These are phyloP conservation scores for Panagrolaimus sp. DNA, from an alignment of 1,140 invertebrate genomes.

Conservation along the genomic window DNA sequence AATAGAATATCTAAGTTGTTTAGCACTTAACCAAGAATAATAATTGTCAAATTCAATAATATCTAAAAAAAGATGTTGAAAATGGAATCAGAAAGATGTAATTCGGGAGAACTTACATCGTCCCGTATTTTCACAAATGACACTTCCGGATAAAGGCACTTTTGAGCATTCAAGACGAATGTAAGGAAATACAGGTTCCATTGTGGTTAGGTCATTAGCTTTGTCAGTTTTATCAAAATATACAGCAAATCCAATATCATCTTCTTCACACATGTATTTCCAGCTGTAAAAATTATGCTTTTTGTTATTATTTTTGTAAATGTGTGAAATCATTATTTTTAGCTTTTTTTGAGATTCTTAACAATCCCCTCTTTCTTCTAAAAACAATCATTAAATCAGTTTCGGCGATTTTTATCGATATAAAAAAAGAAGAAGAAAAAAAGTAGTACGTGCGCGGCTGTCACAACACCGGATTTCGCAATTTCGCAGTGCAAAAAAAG, in stretches of 20 bases:
- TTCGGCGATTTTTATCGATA: not conserved
- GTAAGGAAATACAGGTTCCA: constrained; percentile 56
- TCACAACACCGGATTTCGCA: too few relatives aligned
- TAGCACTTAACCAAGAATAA: constrained; percentile 56
- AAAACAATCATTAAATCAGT: constrained; percentile 1
- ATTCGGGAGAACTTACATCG: constrained; percentile 45
- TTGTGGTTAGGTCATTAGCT: constrained; percentile 55
- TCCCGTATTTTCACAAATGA: constrained; percentile 48
- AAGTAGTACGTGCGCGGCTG: too few relatives aligned
- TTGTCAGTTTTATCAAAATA: constrained; percentile 43
- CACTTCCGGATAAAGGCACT: constrained; percentile 50
- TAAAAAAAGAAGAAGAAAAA: too few relatives aligned
- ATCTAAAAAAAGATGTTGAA: constrained; percentile 38
- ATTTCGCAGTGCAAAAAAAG: too few relatives aligned
- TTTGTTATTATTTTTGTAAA: too few relatives aligned
- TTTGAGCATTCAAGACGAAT: constrained; percentile 55
- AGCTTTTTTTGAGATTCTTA: not conserved
- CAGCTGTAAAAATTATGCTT: constrained; percentile 36
- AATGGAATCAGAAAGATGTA: not conserved
- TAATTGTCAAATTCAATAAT: constrained; percentile 58
- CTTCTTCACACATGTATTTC: constrained; percentile 58
- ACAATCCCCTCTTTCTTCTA: not conserved
- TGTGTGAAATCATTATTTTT: too few relatives aligned
- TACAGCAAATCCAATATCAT: constrained; percentile 56
- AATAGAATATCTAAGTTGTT: constrained; percentile 57